Percentiles rank a stretch among this genome's conserved stretches.
Conservation (phyloP, 2,888 invertebrate species). For the Cepaea hortensis region DNA sequence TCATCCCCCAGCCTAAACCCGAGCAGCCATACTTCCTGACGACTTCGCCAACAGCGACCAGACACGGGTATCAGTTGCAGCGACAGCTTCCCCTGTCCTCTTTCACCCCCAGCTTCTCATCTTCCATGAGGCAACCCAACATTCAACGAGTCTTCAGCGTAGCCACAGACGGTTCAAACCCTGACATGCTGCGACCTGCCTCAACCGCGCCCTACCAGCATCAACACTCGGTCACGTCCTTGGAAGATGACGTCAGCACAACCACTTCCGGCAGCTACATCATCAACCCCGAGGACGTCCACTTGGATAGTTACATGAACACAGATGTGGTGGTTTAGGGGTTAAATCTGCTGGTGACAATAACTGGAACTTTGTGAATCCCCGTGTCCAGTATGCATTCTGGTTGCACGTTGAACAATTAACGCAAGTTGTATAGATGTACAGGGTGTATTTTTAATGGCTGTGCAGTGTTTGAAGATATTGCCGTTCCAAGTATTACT, state of each 20-base stretch:
- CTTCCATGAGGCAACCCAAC: neutral
- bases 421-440: too few relatives aligned
- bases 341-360: too few relatives aligned
- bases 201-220: neutral
- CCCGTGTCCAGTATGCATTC: too few relatives aligned
- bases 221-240: conserved; percentile 22
- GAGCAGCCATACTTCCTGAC: neutral
- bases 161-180: neutral
- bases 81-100: conserved; percentile 7
- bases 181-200: neutral
- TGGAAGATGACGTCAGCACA: conserved; percentile 51
- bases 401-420: too few relatives aligned
- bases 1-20: neutral
- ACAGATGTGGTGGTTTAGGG: conserved; percentile 48
- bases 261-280: conserved; percentile 53
- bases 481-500: too few relatives aligned
- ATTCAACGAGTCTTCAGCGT: conserved; percentile 9
- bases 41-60: neutral
- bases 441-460: too few relatives aligned
- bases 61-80: conserved; percentile 1
- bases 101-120: conserved; percentile 12
- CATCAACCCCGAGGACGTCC: conserved; percentile 48
- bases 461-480: too few relatives aligned
- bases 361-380: too few relatives aligned
- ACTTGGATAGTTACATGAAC: conserved; percentile 42